phyloP scores from a whole-genome alignment of 2,113 vertebrate species.

The Chaetodon trifascialis region DNA sequence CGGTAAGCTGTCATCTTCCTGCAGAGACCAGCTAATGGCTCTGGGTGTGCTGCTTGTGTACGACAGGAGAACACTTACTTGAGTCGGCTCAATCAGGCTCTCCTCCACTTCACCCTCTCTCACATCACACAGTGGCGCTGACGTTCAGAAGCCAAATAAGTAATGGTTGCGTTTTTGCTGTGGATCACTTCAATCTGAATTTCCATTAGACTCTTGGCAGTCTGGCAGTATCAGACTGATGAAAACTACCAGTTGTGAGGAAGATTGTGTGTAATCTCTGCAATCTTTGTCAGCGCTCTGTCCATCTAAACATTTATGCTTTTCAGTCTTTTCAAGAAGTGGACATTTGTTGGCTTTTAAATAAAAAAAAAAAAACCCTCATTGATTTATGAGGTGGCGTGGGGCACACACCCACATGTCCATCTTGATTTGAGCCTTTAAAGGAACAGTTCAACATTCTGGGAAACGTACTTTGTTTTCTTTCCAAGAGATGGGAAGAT shows the following conservation, averaged over 20 bases:
- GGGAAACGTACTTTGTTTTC: not conserved
- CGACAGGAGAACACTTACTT: not conserved
- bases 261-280: not conserved
- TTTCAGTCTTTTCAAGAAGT: not conserved
- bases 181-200: not conserved
- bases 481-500: not conserved
- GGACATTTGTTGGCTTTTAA: too few species aligned
- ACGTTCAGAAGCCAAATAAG: not conserved
- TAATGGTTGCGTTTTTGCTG: not conserved
- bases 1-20: not conserved
- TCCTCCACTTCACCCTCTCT: not conserved
- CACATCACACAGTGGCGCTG: not conserved
- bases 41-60: not conserved
- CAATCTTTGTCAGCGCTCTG: not conserved
- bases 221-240: not conserved
- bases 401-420: not conserved
- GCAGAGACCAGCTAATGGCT: not conserved
- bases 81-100: slow-evolving; percentile 1
- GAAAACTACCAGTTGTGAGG: slow-evolving; percentile 14
- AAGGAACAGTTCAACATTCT: not conserved
- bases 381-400: not conserved
- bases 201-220: not conserved
- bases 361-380: too few species aligned
- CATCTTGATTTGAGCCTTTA: not conserved
- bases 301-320: not conserved